Percentiles rank a stretch among this genome's conserved stretches.
Evolutionary conservation across 2,797 vertebrate species (phyloP).

Genomic region (Gobio occitaniae): DNA sequence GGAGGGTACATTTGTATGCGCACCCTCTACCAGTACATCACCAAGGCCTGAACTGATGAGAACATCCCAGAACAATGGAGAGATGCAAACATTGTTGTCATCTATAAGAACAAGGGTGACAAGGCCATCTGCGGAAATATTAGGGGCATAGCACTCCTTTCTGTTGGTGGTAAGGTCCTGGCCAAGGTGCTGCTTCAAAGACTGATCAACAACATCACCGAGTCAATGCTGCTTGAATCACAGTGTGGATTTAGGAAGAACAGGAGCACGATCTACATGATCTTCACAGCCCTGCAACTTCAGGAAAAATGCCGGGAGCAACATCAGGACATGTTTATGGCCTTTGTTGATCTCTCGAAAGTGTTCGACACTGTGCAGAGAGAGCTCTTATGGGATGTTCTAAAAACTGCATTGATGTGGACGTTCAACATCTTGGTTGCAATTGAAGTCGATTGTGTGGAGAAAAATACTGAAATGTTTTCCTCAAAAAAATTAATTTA

Average conservation of each 20-base stretch:
- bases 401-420: neutral
- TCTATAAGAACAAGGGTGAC: conserved; percentile 32
- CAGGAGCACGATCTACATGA: conserved; percentile 9
- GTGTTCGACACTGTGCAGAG: conserved; percentile 33
- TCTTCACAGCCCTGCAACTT: conserved; percentile 36
- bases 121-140: conserved; percentile 9
- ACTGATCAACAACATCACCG: conserved; percentile 28
- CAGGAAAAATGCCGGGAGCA: conserved; percentile 40
- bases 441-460: too few relatives aligned
- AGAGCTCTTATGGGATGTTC: conserved; percentile 29
- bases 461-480: too few relatives aligned
- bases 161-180: conserved; percentile 46
- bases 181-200: conserved; percentile 8
- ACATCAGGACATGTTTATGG: conserved; percentile 36
- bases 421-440: too few relatives aligned
- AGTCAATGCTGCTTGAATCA: conserved; percentile 23
- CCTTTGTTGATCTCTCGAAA: conserved; percentile 40
- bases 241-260: conserved; percentile 40
- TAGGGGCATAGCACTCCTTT: conserved; percentile 26
- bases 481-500: too few relatives aligned
- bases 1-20: neutral
- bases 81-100: conserved; percentile 15
- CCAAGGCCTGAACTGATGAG: neutral
- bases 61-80: conserved; percentile 27
- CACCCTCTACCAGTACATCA: conserved; percentile 6